Evolutionary conservation across 2,113 vertebrate genomes (phyloP).

Genomic region (Podocnemis expansa): DNA sequence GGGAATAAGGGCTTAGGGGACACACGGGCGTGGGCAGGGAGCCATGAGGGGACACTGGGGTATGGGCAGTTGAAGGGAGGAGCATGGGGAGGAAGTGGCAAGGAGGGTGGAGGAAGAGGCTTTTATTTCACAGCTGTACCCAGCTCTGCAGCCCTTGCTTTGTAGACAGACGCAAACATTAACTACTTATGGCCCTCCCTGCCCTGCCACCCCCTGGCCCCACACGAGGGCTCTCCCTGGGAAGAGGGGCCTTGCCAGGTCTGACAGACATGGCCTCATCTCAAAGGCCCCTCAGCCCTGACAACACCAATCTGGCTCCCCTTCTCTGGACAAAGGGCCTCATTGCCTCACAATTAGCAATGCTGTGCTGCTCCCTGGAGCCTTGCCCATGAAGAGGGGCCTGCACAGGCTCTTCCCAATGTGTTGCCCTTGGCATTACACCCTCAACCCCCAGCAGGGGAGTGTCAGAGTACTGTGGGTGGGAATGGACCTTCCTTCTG

Average conservation of each 20-base stretch:
- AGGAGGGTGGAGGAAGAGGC: too few species aligned
- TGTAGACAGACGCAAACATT: not conserved
- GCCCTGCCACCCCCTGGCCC: conserved; percentile 54
- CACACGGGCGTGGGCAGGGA: too few species aligned
- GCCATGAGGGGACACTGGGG: too few species aligned
- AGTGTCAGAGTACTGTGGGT: not conserved
- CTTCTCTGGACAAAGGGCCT: conserved; percentile 33
- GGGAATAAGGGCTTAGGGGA: too few species aligned
- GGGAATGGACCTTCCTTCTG: not conserved
- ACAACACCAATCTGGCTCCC: conserved; percentile 19
- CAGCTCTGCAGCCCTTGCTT: fast-evolving
- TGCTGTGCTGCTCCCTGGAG: conserved; percentile 21
- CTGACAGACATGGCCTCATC: not conserved
- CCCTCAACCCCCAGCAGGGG: not conserved
- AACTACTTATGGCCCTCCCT: conserved; percentile 45
- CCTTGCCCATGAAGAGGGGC: not conserved
- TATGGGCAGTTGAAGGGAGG: fast-evolving
- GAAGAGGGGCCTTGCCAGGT: conserved; percentile 43
- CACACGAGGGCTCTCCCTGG: conserved; percentile 67
- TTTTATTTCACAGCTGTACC: not conserved
- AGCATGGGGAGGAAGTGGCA: not conserved
- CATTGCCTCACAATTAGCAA: conserved; percentile 18
- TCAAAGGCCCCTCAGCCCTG: conserved; percentile 49
- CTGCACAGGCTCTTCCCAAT: not conserved
- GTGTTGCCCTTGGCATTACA: not conserved